A percentile compares a stretch with the other conserved stretches of the same genome.
These are phyloP conservation scores for Carposina sasakii DNA, from an alignment of 1,140 invertebrate genomes.

Conservation along the genomic window DNA sequence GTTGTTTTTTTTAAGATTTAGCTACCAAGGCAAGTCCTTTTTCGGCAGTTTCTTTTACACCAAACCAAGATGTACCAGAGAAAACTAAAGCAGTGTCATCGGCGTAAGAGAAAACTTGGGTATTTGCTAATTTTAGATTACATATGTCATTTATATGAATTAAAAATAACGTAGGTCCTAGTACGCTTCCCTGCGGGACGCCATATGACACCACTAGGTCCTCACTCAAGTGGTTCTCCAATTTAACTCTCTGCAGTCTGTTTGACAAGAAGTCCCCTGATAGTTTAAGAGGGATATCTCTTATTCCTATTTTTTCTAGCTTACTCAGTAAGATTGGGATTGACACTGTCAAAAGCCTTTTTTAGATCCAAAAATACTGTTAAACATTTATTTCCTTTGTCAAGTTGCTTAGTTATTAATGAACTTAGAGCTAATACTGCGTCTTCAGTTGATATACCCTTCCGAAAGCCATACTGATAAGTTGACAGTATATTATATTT, in stretches of 20 bases:
- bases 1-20: not conserved
- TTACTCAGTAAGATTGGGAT: slow-evolving; percentile 10
- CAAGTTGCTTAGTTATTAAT: slow-evolving; percentile 3
- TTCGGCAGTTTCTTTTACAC: not conserved
- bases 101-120: not conserved
- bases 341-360: slow-evolving; percentile 30
- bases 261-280: slow-evolving; percentile 1
- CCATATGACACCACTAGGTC: slow-evolving; percentile 17
- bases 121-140: slow-evolving; percentile 1
- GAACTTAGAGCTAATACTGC: not conserved
- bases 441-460: slow-evolving; percentile 4
- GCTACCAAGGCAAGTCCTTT: not conserved
- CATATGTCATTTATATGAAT: slow-evolving; percentile 13
- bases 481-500: not conserved
- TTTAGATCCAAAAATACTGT: slow-evolving; percentile 14
- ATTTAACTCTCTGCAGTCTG: not conserved
- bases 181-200: slow-evolving; percentile 41
- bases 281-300: not conserved
- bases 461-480: not conserved
- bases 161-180: slow-evolving; percentile 36
- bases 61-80: not conserved
- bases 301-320: slow-evolving; percentile 5
- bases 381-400: slow-evolving; percentile 11
- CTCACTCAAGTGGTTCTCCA: not conserved
- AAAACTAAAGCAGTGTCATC: slow-evolving; percentile 3